Evolutionary conservation across 1,140 invertebrate genomes (phyloP).

Genomic region (Pemphigus obesinymphae): DNA sequence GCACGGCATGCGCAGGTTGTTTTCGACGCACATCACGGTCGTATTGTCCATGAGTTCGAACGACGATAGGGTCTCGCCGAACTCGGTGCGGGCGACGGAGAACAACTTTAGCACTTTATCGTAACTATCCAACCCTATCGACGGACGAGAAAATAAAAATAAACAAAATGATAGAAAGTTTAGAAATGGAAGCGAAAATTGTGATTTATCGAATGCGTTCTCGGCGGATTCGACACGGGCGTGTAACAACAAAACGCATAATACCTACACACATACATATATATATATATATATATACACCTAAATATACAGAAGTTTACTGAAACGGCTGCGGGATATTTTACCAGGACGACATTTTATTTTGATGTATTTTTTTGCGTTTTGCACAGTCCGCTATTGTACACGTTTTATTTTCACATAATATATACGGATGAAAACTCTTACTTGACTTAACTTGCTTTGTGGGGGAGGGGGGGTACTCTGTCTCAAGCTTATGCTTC

Average conservation of each 20-base stretch:
- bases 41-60: constrained; percentile 84
- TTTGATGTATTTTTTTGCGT: no score
- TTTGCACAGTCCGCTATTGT: no score
- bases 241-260: no score
- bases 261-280: not conserved
- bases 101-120: constrained; percentile 71
- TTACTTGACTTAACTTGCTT: no score
- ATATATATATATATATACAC: not conserved
- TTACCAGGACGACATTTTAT: no score
- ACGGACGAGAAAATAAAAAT: not conserved
- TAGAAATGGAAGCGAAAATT: not conserved
- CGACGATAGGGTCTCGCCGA: constrained; percentile 88
- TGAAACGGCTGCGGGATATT: no score
- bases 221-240: no score
- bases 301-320: no score
- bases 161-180: not conserved
- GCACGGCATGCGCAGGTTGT: constrained; percentile 39
- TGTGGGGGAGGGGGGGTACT: no score
- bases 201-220: not conserved
- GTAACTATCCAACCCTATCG: constrained; percentile 67
- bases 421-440: no score
- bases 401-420: no score
- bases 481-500: no score
- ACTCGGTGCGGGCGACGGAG: constrained; percentile 63
- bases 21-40: constrained; percentile 55